Base-by-base conservation (phyloP, 2,113 vertebrate genomes). In the Otus sunia region DNA sequence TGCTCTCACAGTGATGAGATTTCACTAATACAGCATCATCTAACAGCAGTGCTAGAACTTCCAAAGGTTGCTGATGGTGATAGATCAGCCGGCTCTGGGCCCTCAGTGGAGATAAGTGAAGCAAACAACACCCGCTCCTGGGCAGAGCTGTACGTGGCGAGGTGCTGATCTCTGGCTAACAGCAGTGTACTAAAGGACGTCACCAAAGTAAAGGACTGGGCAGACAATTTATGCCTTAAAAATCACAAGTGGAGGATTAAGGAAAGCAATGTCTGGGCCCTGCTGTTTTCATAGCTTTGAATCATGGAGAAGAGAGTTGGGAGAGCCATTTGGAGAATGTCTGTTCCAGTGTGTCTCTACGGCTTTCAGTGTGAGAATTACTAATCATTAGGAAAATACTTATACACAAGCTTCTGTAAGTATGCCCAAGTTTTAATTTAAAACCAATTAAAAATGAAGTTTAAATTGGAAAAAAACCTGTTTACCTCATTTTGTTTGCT, bases 1-100 rank as follows among this genome's bases (percentile, higher is more conserved):
- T 81, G 95, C 86, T 97, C 76, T 94, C 67, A 86, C 50, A 88
- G 76, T 96, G 96, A 97, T 96, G 93, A 97, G 92, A 78, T 97
- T 96, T 95, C 94, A 82, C 90, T 96, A 96, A 95, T 92, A 82
- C 63, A 94, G 67, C 45, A 78, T 74, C 71, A 81, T 86, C 66
- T 85, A 94, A 47, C 58, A 95, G 91, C 74, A 93, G 75, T 53
- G 85, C 78, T 76, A 86, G 88, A 92, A 90, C 58, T 90, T 94
- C 25, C 5, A 13, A 29, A 94, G 82, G 85, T 9, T 92, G 80
- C 67, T 82, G 86, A 34, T n/a, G 83, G 49, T 80, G 73, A 30
- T 37, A 60, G 64, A 88, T 72, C 55, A 58, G 50, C 36, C 3
- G 2, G 78, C 1, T 2, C 41, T 30, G 68, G 58, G 50, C 50